These are phyloP conservation scores for Protophormia terraenovae DNA, from an alignment of 2,888 invertebrate species.

Conservation along the genomic window DNA sequence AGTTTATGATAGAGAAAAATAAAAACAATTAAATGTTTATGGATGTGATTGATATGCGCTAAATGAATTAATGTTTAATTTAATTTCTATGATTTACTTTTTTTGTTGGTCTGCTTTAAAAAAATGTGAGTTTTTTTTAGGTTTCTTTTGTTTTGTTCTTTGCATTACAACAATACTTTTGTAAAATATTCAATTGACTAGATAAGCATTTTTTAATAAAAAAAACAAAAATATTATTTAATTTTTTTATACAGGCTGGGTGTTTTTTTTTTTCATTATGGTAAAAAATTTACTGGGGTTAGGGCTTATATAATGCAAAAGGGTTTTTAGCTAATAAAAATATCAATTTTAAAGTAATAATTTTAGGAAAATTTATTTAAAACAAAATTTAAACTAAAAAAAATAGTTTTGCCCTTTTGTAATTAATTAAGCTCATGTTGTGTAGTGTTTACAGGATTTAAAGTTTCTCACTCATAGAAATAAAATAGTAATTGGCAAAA, in stretches of 20 bases:
- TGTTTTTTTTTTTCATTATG: background rate
- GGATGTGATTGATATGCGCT: constrained; percentile 49
- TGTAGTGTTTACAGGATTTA: constrained; percentile 15
- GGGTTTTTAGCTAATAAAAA: too few species aligned
- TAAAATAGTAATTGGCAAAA: background rate
- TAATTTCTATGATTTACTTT: constrained; percentile 45
- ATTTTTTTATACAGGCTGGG: constrained; percentile 28
- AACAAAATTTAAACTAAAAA: too few species aligned
- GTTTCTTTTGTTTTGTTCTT: constrained; percentile 57
- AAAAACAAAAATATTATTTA: constrained; percentile 38
- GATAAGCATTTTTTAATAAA: constrained; percentile 72
- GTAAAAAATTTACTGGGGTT: background rate
- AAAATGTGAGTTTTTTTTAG: constrained; percentile 48
- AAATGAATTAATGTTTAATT: constrained; percentile 46
- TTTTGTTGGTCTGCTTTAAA: constrained; percentile 21
- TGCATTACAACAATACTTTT: constrained; percentile 62
- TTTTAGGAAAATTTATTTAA: too few species aligned
- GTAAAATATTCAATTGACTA: constrained; percentile 75
- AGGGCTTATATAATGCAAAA: background rate
- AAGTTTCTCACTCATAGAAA: constrained; percentile 39
- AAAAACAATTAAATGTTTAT: constrained; percentile 34
- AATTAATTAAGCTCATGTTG: constrained; percentile 41
- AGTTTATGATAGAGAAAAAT: constrained; percentile 20
- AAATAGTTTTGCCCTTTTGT: background rate
- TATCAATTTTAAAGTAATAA: too few species aligned